Evolutionary conservation across 2,113 vertebrate genomes (phyloP).

Genomic region (Hippocampus abdominalis): DNA sequence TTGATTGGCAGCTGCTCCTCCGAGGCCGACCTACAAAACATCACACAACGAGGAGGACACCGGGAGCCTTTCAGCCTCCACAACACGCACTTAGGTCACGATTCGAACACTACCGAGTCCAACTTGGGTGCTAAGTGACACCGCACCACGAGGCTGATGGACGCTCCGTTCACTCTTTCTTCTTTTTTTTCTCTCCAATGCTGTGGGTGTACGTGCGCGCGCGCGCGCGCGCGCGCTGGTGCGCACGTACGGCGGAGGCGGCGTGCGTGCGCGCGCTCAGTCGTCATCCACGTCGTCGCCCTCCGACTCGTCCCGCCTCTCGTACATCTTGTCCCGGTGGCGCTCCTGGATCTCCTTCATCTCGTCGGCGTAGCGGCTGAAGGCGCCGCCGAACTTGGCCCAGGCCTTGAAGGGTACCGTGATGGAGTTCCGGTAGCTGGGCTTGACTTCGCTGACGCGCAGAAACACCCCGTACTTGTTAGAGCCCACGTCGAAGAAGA

Average conservation of each 20-base stretch:
- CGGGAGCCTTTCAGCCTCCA: not conserved
- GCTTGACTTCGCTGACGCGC: slow-evolving; percentile 95
- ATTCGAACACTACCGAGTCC: not conserved
- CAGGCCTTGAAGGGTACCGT: slow-evolving; percentile 95
- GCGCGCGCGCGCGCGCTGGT: not conserved
- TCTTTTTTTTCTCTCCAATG: not conserved
- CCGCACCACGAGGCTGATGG: not conserved
- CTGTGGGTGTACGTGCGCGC: not conserved
- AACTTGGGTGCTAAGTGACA: not conserved
- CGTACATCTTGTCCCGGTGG: slow-evolving; percentile 88
- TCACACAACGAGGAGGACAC: not conserved
- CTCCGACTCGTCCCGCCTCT: slow-evolving; percentile 89
- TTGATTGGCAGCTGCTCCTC: slow-evolving; percentile 27
- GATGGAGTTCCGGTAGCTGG: slow-evolving; percentile 96
- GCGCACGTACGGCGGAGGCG: not conserved
- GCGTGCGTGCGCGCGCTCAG: slow-evolving; percentile 48
- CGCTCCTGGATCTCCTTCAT: slow-evolving; percentile 97
- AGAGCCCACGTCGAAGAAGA: slow-evolving; percentile 96
- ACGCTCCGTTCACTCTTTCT: not conserved
- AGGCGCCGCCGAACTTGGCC: slow-evolving; percentile 93
- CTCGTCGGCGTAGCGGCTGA: slow-evolving; percentile 91
- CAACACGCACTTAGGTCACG: not conserved
- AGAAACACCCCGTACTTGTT: slow-evolving; percentile 98
- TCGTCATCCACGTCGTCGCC: slow-evolving; percentile 92
- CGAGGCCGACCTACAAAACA: not conserved